Percentiles rank a stretch among this genome's conserved stretches.
Conservation (phyloP, 2,113 vertebrate species). For the Dipodomys merriami region DNA sequence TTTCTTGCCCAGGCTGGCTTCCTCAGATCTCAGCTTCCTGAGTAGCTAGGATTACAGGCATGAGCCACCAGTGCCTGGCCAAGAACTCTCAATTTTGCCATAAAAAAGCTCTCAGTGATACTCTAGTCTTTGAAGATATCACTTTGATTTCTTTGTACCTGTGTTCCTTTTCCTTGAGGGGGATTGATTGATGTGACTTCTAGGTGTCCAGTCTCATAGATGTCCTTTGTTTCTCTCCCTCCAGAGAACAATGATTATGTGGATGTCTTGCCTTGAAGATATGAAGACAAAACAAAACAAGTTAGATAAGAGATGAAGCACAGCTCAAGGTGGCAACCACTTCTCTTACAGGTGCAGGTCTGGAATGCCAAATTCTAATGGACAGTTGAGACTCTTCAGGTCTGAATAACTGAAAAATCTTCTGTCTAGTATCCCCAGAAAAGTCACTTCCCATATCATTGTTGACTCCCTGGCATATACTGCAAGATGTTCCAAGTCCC, state of each 20-base stretch:
- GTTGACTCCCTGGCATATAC: background rate
- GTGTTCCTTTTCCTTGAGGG: background rate
- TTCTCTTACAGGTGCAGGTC: background rate
- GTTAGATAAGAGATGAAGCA: background rate
- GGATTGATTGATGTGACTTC: background rate
- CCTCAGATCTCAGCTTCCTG: too few species aligned
- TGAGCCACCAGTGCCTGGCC: too few species aligned
- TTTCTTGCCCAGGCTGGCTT: too few species aligned
- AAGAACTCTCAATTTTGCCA: background rate
- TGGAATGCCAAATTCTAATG: too few species aligned
- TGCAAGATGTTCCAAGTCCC: background rate
- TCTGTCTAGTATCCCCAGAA: background rate
- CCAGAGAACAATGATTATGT: conserved; percentile 70
- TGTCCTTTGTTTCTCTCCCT: background rate
- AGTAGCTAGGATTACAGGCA: too few species aligned
- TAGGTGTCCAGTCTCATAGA: background rate
- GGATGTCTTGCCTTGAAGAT: conserved; percentile 63
- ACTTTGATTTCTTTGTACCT: background rate
- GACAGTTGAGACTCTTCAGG: background rate
- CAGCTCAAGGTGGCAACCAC: background rate
- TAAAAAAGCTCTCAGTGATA: background rate
- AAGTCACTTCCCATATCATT: background rate
- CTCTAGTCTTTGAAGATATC: background rate
- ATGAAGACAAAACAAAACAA: background rate
- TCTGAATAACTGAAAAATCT: background rate